Percentiles rank a stretch among this genome's conserved stretches.
phyloP scores from a whole-genome alignment of 2,888 invertebrate genomes.

The Miltochrista miniata region DNA sequence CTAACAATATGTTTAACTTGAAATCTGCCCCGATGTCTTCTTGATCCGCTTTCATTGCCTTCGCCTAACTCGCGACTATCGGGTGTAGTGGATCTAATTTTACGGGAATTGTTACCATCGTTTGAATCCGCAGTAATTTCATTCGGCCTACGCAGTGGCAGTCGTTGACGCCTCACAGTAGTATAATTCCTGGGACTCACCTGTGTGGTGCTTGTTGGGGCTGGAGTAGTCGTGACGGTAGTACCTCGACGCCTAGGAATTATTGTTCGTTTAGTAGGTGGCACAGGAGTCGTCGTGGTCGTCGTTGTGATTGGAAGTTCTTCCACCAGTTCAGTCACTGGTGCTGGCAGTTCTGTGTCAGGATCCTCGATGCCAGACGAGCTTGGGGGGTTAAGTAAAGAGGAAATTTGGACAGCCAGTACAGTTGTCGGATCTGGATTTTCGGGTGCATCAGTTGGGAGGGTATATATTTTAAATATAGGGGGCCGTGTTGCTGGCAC shows the following conservation, averaged over 20 bases:
- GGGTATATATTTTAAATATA: slow-evolving; percentile 49
- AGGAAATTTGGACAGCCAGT: slow-evolving; percentile 74
- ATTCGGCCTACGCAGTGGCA: slow-evolving; percentile 65
- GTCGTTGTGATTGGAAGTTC: slow-evolving; percentile 48
- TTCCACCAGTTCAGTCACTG: slow-evolving; percentile 42
- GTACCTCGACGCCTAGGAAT: slow-evolving; percentile 56
- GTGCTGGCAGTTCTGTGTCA: slow-evolving; percentile 34
- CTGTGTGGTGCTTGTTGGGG: slow-evolving; percentile 65
- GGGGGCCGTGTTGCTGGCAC: slow-evolving; percentile 57
- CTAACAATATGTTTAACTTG: slow-evolving; percentile 37
- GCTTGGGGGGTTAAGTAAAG: slow-evolving; percentile 65
- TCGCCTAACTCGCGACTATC: slow-evolving; percentile 69
- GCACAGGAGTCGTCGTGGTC: slow-evolving; percentile 41
- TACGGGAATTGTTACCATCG: slow-evolving; percentile 56
- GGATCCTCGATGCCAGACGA: slow-evolving; percentile 22
- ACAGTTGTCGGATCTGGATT: slow-evolving; percentile 71
- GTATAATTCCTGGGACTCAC: slow-evolving; percentile 83
- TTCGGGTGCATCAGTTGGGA: slow-evolving; percentile 46
- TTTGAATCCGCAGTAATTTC: slow-evolving; percentile 69
- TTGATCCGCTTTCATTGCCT: slow-evolving; percentile 31
- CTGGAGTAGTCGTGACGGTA: slow-evolving; percentile 51
- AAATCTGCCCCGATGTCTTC: slow-evolving; percentile 57
- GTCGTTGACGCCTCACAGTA: slow-evolving; percentile 71
- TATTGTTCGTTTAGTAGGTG: slow-evolving; percentile 46
- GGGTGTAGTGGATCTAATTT: slow-evolving; percentile 77